Evolutionary conservation across 1,140 invertebrate species (phyloP), one percentile per base, ranked within the genome.

Genomic region (Pemphigus obesinymphae): DNA sequence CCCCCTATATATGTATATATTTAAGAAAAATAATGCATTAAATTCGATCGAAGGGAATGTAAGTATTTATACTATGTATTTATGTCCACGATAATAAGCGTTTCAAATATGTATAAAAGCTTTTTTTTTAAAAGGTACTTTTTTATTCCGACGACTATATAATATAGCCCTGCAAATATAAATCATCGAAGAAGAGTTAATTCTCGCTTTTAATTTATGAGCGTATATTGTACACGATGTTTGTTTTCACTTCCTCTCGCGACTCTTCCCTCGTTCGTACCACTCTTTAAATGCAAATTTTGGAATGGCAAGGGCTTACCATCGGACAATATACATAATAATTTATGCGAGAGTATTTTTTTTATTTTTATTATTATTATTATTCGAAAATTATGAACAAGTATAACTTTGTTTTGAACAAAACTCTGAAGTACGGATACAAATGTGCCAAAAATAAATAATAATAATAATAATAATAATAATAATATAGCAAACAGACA

Each of bases 121-220:
- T n/a, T n/a, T n/a, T n/a, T n/a, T n/a, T n/a, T n/a, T n/a, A 34
- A 66, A 23, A 37, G 31, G 17, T 34, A n/a, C 2, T 34, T 66
- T 7, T 40, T 68, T 17, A 40, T 68, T 23, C 8, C 15, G 31
- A 31, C 6, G 31, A 34, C 3, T 20, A 34, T 10, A n/a, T 34
- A 63, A 31, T 34, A 63, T 34, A 34, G 6, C 17, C 26, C 13
- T 26, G 20, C 10, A 37, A 68, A 23, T 40, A 68, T 40, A 68
- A 68, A 68, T 68, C 31, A 40, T 68, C 11, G 63, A 23, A 68
- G 34, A 68, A 40, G 63, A 68, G 63, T 37, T 68, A 68, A 68
- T 68, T 68, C 34, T 68, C 20, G 20, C 34, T 40, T 23, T 68
- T 68, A 68, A 68, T 68, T 68, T 68, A 68, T 68, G 34, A 66